Percentiles rank a stretch among this genome's conserved stretches.
Evolutionary conservation across 1,140 invertebrate genomes (phyloP).

Genomic region (Artemia franciscana): DNA sequence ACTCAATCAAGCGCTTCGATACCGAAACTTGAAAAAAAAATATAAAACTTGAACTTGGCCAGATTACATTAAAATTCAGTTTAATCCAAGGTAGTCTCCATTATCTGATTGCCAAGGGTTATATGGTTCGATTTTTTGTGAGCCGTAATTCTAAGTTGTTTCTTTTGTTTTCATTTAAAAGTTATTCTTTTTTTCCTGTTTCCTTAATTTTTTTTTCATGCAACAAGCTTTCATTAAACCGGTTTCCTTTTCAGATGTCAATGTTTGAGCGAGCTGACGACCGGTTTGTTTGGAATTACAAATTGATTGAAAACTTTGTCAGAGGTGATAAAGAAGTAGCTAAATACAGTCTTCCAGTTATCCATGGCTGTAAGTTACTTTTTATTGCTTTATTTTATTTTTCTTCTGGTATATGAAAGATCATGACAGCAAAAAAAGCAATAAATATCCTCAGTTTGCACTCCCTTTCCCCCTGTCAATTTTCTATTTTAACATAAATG

Average conservation of each 20-base stretch:
- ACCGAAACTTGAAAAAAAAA: too few relatives aligned
- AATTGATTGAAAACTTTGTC: constrained; percentile 42
- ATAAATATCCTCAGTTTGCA: constrained; percentile 8
- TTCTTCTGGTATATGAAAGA: neutral
- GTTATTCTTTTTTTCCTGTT: neutral
- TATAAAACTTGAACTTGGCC: too few relatives aligned
- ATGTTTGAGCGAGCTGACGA: constrained; percentile 51
- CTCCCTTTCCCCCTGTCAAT: constrained; percentile 62
- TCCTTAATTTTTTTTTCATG: neutral
- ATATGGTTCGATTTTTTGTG: neutral
- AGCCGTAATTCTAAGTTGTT: neutral
- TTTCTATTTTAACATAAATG: too few relatives aligned
- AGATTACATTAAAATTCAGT: too few relatives aligned
- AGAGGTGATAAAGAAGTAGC: constrained; percentile 34
- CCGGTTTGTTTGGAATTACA: constrained; percentile 79
- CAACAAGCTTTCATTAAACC: too few relatives aligned
- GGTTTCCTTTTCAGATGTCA: constrained; percentile 15
- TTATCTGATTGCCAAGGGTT: neutral
- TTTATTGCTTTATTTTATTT: constrained; percentile 9
- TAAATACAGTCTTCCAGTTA: constrained; percentile 58
- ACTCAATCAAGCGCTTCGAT: too few relatives aligned
- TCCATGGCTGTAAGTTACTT: constrained; percentile 66
- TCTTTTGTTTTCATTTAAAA: neutral
- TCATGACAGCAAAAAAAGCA: constrained; percentile 3
- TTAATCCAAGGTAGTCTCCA: too few relatives aligned